Conservation (phyloP, 2,113 vertebrate species). For the Carassius gibelio region DNA sequence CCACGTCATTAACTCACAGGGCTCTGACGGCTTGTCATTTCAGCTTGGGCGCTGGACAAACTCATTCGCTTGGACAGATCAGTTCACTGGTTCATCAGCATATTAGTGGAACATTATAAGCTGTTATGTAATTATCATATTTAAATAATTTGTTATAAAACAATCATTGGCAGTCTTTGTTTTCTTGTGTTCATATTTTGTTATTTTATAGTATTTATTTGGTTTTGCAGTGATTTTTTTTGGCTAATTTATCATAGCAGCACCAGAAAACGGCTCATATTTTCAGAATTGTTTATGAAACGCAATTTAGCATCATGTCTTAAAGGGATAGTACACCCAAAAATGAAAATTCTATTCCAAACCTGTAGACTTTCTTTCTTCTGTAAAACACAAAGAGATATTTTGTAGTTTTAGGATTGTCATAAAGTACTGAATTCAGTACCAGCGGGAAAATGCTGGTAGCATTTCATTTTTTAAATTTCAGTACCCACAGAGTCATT, state of each 20-base stretch:
- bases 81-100: not conserved
- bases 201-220: not conserved
- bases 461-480: too few relatives aligned
- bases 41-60: not conserved
- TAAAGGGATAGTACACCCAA: not conserved
- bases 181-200: not conserved
- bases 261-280: not conserved
- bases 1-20: conserved; percentile 22
- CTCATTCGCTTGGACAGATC: conserved; percentile 20
- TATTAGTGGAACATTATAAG: not conserved
- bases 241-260: not conserved
- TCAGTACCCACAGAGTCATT: too few relatives aligned
- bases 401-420: too few relatives aligned
- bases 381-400: not conserved
- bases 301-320: not conserved
- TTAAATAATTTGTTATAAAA: not conserved
- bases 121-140: not conserved
- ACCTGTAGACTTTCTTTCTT: not conserved
- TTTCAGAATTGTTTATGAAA: not conserved
- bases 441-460: too few relatives aligned
- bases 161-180: not conserved
- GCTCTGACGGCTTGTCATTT: conserved; percentile 9
- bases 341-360: too few relatives aligned
- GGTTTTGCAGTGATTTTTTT: not conserved
- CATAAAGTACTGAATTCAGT: too few relatives aligned